Percentiles rank a stretch among this genome's conserved stretches.
Conservation (phyloP, 2,797 vertebrate genomes). For the Meriones psammophilus region DNA sequence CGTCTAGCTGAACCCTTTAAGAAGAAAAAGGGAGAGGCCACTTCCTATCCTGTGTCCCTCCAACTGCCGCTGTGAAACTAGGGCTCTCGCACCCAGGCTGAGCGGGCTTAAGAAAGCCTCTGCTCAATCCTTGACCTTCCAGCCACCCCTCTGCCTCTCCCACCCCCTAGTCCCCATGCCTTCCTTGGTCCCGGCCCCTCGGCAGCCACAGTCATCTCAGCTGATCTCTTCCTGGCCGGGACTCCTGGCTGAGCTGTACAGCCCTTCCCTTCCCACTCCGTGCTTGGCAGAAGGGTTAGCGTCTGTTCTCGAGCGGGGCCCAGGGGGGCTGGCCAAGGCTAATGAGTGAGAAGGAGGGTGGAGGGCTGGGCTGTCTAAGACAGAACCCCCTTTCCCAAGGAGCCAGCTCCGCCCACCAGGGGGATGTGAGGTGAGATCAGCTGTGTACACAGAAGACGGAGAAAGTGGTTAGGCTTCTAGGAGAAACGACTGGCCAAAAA, state of each 20-base stretch:
- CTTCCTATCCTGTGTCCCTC: conserved; percentile 18
- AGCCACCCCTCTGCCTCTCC: neutral
- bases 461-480: neutral
- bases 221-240: conserved; percentile 79
- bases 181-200: conserved; percentile 52
- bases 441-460: neutral
- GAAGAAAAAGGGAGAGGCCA: neutral
- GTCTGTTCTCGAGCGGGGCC: conserved; percentile 75
- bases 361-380: conserved; percentile 59
- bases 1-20: conserved; percentile 35
- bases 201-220: conserved; percentile 26
- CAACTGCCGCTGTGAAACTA: neutral
- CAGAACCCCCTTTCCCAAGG: conserved; percentile 70
- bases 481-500: neutral
- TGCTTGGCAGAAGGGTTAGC: conserved; percentile 81
- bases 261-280: conserved; percentile 80
- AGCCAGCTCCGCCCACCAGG: neutral
- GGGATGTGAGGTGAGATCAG: neutral
- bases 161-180: conserved; percentile 32
- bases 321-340: conserved; percentile 69
- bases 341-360: conserved; percentile 48
- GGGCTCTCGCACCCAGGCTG: neutral
- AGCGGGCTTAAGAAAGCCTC: neutral
- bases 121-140: conserved; percentile 55
- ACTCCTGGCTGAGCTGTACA: conserved; percentile 66